A percentile compares a stretch with the other conserved stretches of the same genome.
Evolutionary conservation across 2,797 vertebrate genomes (phyloP).

Genomic region (Paratrypauchen microcephalus): DNA sequence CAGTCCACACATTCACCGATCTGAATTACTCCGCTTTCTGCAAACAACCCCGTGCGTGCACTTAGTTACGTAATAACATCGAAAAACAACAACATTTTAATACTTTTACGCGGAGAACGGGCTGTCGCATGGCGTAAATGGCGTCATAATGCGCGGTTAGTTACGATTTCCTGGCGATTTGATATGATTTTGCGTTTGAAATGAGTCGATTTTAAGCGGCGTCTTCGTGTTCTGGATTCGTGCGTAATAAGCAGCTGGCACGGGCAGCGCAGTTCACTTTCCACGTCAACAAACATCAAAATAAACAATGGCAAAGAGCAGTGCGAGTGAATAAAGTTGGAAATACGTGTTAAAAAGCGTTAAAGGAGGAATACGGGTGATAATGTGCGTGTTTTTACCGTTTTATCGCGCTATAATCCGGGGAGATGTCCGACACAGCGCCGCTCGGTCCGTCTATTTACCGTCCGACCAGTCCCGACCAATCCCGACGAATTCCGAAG

Average conservation of each 20-base stretch:
- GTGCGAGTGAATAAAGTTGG: rapidly evolving
- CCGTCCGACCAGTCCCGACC: slow-evolving; percentile 37
- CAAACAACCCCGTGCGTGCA: slow-evolving; percentile 15
- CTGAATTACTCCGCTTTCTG: neutral
- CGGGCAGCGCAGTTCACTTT: slow-evolving; percentile 21
- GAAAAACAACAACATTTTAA: slow-evolving; percentile 15
- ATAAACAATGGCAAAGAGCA: neutral
- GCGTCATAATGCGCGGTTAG: too few relatives aligned
- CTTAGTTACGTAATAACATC: slow-evolving; percentile 48
- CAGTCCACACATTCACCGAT: slow-evolving; percentile 42
- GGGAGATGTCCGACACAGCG: slow-evolving; percentile 26
- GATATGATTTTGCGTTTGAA: too few relatives aligned
- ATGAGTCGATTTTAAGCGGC: neutral
- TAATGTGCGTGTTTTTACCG: slow-evolving; percentile 45
- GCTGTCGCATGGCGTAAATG: neutral
- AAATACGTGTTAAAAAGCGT: rapidly evolving
- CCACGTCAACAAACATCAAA: neutral
- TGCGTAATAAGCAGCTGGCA: slow-evolving; percentile 41
- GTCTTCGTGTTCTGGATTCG: neutral
- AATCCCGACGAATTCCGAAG: slow-evolving; percentile 30
- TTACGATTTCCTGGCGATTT: neutral
- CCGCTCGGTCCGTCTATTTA: slow-evolving; percentile 37
- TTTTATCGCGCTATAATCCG: slow-evolving; percentile 10
- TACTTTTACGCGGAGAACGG: neutral
- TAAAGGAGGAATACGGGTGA: neutral